Evolutionary conservation across 2,888 invertebrate genomes (phyloP), one percentile per base, ranked within the genome.

Genomic region (Byasa hedistus): DNA sequence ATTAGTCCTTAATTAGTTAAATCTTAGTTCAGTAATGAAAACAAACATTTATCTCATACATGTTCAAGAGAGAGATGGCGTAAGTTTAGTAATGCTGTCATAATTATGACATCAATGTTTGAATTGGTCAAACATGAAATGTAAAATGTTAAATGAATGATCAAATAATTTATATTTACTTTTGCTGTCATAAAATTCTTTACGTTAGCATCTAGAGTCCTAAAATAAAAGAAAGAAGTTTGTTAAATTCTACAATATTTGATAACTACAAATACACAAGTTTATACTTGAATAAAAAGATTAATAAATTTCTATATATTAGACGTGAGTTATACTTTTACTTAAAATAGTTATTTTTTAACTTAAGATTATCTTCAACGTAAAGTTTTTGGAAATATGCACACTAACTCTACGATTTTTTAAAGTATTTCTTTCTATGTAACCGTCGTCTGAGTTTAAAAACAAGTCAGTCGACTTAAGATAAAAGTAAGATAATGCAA

Each of bases 1-100:
- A 59, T 32, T 64, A 23, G 39, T 59, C 12, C 32, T 19, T 66
- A 52, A 61, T 61, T 60, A 58, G 54, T 59, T 60, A 55, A 55
- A 24, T 59, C 0, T 23, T 54, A 54, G 22, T 15, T 39, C 15
- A 15, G 15, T 39, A 39, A 54, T 10, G 22, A 22, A 15, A 23
- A 54, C 52, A 54, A 54, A 10, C 22, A 54, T 54, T 54, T 22
- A 15, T 54, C 22, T 22, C 52, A 48, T n/a, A 48, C 19, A 48
- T 48, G 48, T 48, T 48, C 48, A 15, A 4, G n/a, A 48, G 1
- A 8, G 48, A n/a, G 48, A 19, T 4, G n/a, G n/a, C 12, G 48
- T 5, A 48, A 48, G 48, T 48, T 48, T 48, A 48, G 48, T 48
- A 48, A 48, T 48, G 48, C n/a, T 57, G 48, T 32, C 23, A 48